These are phyloP conservation scores for Candidula unifasciata DNA, from an alignment of 2,888 invertebrate genomes.

Conservation along the genomic window DNA sequence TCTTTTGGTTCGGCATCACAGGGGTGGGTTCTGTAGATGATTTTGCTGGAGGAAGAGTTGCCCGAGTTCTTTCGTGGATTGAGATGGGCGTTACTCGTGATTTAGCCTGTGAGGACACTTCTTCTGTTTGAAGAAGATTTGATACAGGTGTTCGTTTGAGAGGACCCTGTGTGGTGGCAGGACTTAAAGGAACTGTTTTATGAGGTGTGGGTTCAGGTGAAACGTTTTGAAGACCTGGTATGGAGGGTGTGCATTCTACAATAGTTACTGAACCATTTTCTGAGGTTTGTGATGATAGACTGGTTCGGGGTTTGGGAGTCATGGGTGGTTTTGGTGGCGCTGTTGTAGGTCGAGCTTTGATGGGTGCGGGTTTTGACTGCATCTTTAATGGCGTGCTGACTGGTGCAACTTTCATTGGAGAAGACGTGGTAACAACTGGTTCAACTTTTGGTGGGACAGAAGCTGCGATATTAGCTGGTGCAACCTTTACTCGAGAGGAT, in stretches of 20 bases:
- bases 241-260: no score
- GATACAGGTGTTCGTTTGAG: neutral
- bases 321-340: neutral
- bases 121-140: neutral
- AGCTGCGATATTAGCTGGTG: neutral
- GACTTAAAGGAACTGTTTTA: neutral
- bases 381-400: neutral
- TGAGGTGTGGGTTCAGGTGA: no score
- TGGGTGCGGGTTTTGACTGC: no score
- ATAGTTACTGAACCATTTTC: neutral
- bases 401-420: neutral
- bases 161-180: neutral
- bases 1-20: no score
- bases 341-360: neutral
- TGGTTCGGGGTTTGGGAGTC: neutral
- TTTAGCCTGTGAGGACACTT: no score
- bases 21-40: neutral
- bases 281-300: neutral
- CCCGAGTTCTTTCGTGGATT: neutral
- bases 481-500: neutral
- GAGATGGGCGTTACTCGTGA: neutral
- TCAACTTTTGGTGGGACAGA: neutral
- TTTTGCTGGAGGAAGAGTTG: neutral
- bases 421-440: neutral
- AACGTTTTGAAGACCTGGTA: no score